Evolutionary conservation across 1,140 invertebrate species (phyloP).

Genomic region (Lordiphosa mommai): DNA sequence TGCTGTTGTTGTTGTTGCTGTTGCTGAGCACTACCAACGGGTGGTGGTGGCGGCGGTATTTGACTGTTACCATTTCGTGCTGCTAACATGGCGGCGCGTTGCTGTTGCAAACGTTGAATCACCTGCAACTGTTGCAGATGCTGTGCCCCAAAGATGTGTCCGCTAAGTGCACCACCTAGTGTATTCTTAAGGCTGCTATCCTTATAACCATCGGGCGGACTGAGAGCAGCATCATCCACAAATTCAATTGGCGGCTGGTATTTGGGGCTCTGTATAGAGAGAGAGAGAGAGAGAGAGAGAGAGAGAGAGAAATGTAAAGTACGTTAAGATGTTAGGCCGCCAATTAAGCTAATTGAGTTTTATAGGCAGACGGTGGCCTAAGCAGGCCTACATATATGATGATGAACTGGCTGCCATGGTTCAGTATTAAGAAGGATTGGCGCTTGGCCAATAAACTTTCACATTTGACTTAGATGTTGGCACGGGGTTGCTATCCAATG

Average conservation of each 20-base stretch:
- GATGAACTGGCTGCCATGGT: too few relatives aligned
- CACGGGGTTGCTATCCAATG: too few relatives aligned
- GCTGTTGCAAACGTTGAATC: slow-evolving; percentile 81
- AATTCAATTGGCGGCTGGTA: slow-evolving; percentile 84
- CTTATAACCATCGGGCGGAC: slow-evolving; percentile 92
- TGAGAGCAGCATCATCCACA: slow-evolving; percentile 88
- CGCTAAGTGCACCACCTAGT: slow-evolving; percentile 82
- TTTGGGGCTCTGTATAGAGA: slow-evolving; percentile 80
- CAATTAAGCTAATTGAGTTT: slow-evolving; percentile 16
- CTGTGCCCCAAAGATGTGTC: slow-evolving; percentile 83
- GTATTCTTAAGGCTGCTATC: slow-evolving; percentile 83
- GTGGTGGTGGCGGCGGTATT: slow-evolving; percentile 72
- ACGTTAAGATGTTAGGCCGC: neutral
- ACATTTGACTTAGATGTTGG: too few relatives aligned
- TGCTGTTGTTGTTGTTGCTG: slow-evolving; percentile 38
- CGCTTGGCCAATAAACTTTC: too few relatives aligned
- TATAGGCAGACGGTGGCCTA: slow-evolving; percentile 23
- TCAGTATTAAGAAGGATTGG: too few relatives aligned
- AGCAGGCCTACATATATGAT: too few relatives aligned
- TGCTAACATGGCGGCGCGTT: slow-evolving; percentile 78
- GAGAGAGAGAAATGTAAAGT: neutral
- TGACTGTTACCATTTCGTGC: slow-evolving; percentile 65
- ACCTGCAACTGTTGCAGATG: slow-evolving; percentile 82
- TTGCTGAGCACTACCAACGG: slow-evolving; percentile 41
- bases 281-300: neutral